Evolutionary conservation across 2,113 vertebrate species (phyloP), one percentile per base, ranked within the genome.

Genomic region (Dendropsophus ebraccatus): DNA sequence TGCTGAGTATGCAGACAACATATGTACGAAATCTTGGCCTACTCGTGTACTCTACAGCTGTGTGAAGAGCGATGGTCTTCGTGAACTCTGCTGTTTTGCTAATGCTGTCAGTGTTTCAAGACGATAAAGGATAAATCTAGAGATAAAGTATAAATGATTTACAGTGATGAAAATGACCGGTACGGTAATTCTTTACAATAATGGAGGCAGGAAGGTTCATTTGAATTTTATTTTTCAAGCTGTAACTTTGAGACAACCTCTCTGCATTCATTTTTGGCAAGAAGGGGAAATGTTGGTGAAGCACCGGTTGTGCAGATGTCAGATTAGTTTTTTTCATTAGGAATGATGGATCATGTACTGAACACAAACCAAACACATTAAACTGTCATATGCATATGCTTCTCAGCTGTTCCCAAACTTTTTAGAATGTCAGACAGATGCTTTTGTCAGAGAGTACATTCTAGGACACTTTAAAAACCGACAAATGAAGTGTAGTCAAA

Each of bases 311-410:
- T 56, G 54, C 84, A 86, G 84, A 86, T 86, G 84, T 86, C 77
- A 32, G 23, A 81, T 86, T 47, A 32, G 35, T 17, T 74, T 19
- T 81, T 86, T 54, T 81, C 77, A 58, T 73, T 72, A 81, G 72
- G 47, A 47, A 73, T 86, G 84, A 86, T 81, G 77, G 77, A 86
- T 81, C 35, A 73, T 81, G 65, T 54, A 80, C 47, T 86, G 76
- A 72, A 58, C 49, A 35, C 58, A 80, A 75, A 80, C 84, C 84
- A 86, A 86, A 35, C 50, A 67, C 76, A 81, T 86, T 86, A 86
- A 86, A 60, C 25, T 81, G 84, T 86, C 84, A 16, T 37, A 58
- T 86, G 56, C 54, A 62, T 25, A 28, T 86, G 37, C 21, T 81
- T 82, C 32, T 86, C 67, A 56, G 67, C 50, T 32, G 17, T 81